Evolutionary conservation across 2,113 vertebrate species (phyloP).

Genomic region (Hystrix cristata): DNA sequence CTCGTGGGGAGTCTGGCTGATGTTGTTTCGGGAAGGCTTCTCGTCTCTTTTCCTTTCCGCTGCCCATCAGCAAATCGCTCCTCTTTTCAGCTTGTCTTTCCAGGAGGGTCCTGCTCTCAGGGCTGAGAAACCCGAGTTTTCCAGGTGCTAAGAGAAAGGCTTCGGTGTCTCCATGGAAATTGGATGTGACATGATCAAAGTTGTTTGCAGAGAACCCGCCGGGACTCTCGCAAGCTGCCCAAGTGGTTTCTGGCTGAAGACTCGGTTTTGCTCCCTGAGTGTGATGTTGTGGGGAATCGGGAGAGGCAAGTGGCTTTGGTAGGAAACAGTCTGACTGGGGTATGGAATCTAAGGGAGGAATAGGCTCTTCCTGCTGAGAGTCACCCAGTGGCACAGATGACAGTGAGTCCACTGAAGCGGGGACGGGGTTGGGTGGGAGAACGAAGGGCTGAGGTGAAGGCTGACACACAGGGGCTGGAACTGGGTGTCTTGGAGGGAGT

Average conservation of each 20-base stretch:
- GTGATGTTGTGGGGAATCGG: neutral
- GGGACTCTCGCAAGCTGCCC: neutral
- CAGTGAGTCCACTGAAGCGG: neutral
- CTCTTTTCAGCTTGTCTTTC: neutral
- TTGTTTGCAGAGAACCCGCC: neutral
- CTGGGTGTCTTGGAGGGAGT: neutral
- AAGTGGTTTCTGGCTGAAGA: neutral
- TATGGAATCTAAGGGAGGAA: neutral
- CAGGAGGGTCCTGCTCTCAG: neutral
- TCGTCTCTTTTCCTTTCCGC: neutral
- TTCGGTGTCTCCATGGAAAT: neutral
- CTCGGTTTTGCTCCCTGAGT: neutral
- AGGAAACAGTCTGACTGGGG: neutral
- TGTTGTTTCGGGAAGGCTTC: neutral
- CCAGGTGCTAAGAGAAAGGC: fast-evolving
- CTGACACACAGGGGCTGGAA: neutral
- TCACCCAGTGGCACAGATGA: neutral
- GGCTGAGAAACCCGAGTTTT: neutral
- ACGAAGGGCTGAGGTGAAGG: neutral
- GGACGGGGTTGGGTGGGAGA: neutral
- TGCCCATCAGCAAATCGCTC: neutral
- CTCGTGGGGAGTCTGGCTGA: neutral
- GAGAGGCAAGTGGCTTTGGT: neutral
- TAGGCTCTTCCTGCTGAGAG: neutral
- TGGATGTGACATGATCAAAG: no score